Base-by-base conservation (phyloP, 1,140 invertebrate species). In the Nebria ingens region DNA sequence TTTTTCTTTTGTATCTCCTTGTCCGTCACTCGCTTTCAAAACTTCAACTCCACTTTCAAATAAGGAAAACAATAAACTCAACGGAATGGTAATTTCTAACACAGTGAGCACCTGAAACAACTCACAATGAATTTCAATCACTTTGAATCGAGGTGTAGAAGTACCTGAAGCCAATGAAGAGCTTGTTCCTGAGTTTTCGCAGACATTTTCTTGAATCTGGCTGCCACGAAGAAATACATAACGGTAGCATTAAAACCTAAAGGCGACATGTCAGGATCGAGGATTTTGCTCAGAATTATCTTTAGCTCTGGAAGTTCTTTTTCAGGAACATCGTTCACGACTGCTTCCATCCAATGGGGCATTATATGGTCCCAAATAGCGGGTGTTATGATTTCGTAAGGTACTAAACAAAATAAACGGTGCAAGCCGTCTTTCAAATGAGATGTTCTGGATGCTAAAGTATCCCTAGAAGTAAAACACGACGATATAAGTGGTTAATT, bases 281-380 rank as follows among this genome's bases (percentile, higher is more conserved):
- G 78, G 49, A 98, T 91, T 83, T 98, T 98, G 62, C 91, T 96
- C 59, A 98, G 75, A 9, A 95, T 84, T 45, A 94, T 87, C 75
- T 96, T 95, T 4, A 99, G 71, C 66, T 98, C 93, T 55, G 82
- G 74, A 17, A 97, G 74, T 65, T 97, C 94, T 66, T 94, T 87
- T 69, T 95, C 87, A 1, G 91, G 89, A 2, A 98, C 88, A 70
- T 98, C 93, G 62, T 91, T 90, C 21, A 92, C 89, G 60, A 99
- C 93, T 0, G 93, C 90, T 75, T 98, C 93, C 83, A 99, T 87
- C 96, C 96, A 99, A 67, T 93, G 86, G 0, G 96, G 95, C 90
- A 98, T 98, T 11, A 98, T 91, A 67, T 90, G 87, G 68, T 97
- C 91, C 96, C 95, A 98, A 51, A 97, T 91, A 65, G 97, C 89